A percentile compares a stretch with the other conserved stretches of the same genome.
These are phyloP conservation scores for Lagocephalus sceleratus DNA, from an alignment of 2,797 vertebrate species.

Conservation along the genomic window DNA sequence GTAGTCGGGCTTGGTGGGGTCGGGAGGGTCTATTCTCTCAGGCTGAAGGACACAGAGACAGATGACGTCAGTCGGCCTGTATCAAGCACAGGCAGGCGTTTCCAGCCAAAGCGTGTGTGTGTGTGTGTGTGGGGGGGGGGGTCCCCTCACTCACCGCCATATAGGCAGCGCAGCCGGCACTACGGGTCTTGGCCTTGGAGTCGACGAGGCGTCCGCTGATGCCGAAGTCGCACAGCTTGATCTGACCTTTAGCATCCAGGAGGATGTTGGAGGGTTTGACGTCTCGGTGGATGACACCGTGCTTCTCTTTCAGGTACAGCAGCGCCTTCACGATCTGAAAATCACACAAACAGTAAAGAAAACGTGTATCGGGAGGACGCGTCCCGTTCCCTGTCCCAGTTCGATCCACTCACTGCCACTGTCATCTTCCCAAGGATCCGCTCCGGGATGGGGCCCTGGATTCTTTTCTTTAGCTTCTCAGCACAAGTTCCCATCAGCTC, in stretches of 20 bases:
- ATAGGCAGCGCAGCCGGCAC: conserved; percentile 93
- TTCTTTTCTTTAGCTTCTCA: conserved; percentile 94
- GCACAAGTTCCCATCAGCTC: conserved; percentile 96
- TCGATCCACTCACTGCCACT: conserved; percentile 82
- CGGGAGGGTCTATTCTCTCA: conserved; percentile 93
- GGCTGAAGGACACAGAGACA: conserved; percentile 71
- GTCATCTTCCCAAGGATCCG: conserved; percentile 96
- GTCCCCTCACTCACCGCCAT: conserved; percentile 84
- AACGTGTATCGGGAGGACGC: not conserved
- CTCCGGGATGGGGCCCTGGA: conserved; percentile 94
- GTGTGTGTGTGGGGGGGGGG: not conserved
- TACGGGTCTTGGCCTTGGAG: conserved; percentile 94
- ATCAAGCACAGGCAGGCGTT: not conserved
- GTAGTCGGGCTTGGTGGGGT: conserved; percentile 94
- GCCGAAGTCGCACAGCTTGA: conserved; percentile 95
- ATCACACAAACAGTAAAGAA: not conserved
- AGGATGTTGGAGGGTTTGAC: conserved; percentile 96
- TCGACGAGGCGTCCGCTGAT: conserved; percentile 95
- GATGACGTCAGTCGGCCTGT: not conserved
- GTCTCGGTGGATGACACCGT: conserved; percentile 92
- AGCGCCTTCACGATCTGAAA: conserved; percentile 91
- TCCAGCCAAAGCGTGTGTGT: no score
- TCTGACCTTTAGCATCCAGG: conserved; percentile 89
- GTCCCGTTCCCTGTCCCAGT: not conserved
- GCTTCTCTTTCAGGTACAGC: conserved; percentile 93